Base-by-base conservation (phyloP, 1,140 invertebrate species). In the Callitettix versicolor region DNA sequence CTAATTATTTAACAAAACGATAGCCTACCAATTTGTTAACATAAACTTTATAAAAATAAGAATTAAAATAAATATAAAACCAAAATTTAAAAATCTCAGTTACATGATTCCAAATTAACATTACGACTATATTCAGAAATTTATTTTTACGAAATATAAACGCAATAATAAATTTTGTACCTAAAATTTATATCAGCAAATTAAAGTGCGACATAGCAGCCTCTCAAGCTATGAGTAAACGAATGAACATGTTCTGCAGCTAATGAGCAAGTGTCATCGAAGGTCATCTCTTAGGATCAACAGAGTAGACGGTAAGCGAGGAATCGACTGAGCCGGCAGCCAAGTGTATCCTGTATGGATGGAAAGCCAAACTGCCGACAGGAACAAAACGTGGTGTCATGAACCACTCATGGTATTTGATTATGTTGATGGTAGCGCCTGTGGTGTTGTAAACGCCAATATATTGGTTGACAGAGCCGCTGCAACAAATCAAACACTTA, bases 361-460 rank as follows among this genome's bases (percentile, higher is more conserved):
- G 91, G 73, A 94, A 95, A 51, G 82, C 81, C 58, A 95, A 69
- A 68, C 87, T 92, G 58, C 80, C 86, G 50, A 93, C 85, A 24
- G 88, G 82, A 15, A 85, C 86, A 56, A 91, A 88, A 60, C 88
- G 77, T 58, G 89, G 81, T 30, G 85, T 86, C 79, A 93, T 91
- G 68, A 95, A 94, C 42, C 91, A 90, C 65, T 95, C 91, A 65
- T 93, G 86, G 64, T 85, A 85, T 67, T 88, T 86, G 63, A 94
- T 85, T 1, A 80, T 79, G 66, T 84, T 86, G 57, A 88, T 76
- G 22, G 72, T 68, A 3, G 74, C 71, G 15, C 88, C 88, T 38
- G 77, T 75, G 54, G 82, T 77, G 64, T 83, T 84, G 69, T 86
- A 88, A 5, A 94, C 77, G 56, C 77, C 82, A 53, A 94, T 87